phyloP scores from a whole-genome alignment of 2,888 invertebrate species.

The Hipparchia semele region DNA sequence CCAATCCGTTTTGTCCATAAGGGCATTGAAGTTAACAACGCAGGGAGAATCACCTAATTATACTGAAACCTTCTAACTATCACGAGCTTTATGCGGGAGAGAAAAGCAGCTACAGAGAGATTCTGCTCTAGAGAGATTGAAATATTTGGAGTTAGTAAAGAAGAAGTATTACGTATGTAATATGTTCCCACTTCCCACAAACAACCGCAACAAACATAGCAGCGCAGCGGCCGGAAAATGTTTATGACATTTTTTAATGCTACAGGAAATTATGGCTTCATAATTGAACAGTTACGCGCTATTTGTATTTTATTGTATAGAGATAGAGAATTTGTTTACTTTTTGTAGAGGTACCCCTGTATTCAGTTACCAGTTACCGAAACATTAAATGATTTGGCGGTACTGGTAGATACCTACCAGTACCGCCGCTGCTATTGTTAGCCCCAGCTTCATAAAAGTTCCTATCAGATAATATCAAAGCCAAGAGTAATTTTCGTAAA shows the following conservation, averaged over 20 bases:
- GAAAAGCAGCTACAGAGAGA: too few species aligned
- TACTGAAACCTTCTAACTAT: too few species aligned
- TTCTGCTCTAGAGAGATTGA: too few species aligned
- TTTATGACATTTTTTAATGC: constrained; percentile 23
- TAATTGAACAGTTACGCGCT: constrained; percentile 2
- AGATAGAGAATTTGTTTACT: constrained; percentile 8
- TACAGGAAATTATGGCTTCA: constrained; percentile 21
- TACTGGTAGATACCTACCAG: not conserved
- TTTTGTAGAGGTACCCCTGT: not conserved
- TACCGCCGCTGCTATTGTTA: too few species aligned
- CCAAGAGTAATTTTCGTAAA: too few species aligned
- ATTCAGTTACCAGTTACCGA: not conserved
- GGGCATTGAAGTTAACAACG: not conserved
- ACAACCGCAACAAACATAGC: not conserved
- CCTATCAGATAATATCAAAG: too few species aligned
- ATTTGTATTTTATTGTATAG: constrained; percentile 7
- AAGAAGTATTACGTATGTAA: too few species aligned
- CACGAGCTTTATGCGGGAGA: too few species aligned
- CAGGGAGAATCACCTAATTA: too few species aligned
- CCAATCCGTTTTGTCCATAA: not conserved
- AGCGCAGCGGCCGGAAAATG: constrained; percentile 2
- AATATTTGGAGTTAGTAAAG: too few species aligned
- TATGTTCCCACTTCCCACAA: too few species aligned
- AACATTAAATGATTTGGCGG: not conserved
- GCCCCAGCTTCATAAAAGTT: too few species aligned